Evolutionary conservation across 2,113 vertebrate species (phyloP).

Genomic region (Cavia aperea): DNA sequence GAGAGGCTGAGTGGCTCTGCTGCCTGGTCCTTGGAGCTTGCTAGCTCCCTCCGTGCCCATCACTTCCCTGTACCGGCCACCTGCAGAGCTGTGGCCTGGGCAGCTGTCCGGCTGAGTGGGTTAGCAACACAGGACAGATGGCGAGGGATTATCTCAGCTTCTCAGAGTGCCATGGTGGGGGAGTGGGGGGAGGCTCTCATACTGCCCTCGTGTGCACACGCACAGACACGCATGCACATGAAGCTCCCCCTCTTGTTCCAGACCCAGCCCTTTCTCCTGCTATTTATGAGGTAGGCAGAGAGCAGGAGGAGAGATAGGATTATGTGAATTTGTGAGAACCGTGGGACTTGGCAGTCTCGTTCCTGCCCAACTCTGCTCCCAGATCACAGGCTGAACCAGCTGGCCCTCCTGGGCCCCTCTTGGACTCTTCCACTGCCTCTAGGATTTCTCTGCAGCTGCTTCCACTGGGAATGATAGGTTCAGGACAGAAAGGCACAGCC

Average conservation of each 20-base stretch:
- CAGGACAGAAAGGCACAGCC: not conserved
- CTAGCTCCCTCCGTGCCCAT: constrained; percentile 16
- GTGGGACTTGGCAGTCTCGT: constrained; percentile 48
- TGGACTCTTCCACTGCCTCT: constrained; percentile 30
- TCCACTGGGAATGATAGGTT: not conserved
- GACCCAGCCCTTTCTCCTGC: constrained; percentile 9
- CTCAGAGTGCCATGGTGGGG: constrained; percentile 52
- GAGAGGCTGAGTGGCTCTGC: not conserved
- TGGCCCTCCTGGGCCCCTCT: constrained; percentile 33
- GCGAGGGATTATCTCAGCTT: constrained; percentile 71
- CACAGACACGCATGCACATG: not conserved
- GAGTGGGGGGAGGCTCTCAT: constrained; percentile 32
- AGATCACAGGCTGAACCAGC: constrained; percentile 47
- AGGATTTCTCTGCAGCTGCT: constrained; percentile 56
- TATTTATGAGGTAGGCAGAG: constrained; percentile 23
- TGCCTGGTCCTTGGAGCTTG: constrained; percentile 23
- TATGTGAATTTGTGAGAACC: constrained; percentile 40
- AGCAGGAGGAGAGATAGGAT: constrained; percentile 28
- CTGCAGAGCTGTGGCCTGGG: constrained; percentile 61
- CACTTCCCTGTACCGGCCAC: not conserved
- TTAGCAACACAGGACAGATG: constrained; percentile 73
- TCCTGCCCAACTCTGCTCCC: constrained; percentile 15
- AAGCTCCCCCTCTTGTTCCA: not conserved
- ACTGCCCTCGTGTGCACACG: not conserved
- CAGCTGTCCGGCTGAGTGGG: constrained; percentile 71